Conservation (phyloP, 1,140 invertebrate genomes). For the Bombus superbus region DNA sequence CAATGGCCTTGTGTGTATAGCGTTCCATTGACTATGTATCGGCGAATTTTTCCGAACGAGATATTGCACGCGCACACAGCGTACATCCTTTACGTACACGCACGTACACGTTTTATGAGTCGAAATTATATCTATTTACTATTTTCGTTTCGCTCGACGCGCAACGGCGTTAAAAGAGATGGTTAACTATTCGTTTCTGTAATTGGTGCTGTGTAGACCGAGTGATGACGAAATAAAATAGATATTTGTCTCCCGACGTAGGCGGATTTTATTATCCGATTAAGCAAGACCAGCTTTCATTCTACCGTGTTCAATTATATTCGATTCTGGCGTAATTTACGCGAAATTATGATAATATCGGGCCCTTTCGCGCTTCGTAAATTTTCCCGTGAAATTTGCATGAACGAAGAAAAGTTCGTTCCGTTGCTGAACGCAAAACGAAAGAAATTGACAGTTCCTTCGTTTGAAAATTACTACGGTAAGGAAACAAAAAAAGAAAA, state of each 20-base stretch:
- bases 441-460: background rate
- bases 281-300: background rate
- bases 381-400: background rate
- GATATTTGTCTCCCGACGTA: background rate
- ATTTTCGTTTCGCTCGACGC: background rate
- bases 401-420: background rate
- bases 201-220: background rate
- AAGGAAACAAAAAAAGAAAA: background rate
- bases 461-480: background rate
- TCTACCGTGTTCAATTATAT: background rate
- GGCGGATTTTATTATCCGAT: background rate
- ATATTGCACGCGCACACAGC: background rate
- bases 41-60: background rate
- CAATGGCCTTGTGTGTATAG: background rate
- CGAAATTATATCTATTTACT: background rate
- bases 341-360: constrained; percentile 1
- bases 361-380: background rate
- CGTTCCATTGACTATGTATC: background rate
- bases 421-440: background rate
- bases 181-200: constrained; percentile 3
- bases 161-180: background rate
- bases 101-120: background rate
- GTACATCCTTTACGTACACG: no score
- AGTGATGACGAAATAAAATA: background rate
- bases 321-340: background rate